Percentiles rank a stretch among this genome's conserved stretches.
phyloP scores from a whole-genome alignment of 1,140 invertebrate genomes.

The Euura saliciscinereae region DNA sequence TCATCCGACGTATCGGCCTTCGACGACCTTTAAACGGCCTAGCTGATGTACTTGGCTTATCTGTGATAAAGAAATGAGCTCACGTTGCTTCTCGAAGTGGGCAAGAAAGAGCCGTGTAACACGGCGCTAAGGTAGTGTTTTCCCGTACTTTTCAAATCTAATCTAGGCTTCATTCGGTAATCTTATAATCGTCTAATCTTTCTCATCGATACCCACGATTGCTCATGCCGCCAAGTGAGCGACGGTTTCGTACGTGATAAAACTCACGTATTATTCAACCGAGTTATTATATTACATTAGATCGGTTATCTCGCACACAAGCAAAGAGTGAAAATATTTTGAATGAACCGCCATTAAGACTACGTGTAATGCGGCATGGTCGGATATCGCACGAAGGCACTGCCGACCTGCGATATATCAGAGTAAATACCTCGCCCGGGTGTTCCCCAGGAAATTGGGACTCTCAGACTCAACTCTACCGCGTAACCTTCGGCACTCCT shows the following conservation, averaged over 20 bases:
- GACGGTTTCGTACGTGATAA: neutral
- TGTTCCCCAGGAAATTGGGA: constrained; percentile 45
- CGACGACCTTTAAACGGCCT: constrained; percentile 49
- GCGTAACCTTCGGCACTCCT: constrained; percentile 39
- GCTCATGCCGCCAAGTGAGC: neutral
- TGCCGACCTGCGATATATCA: constrained; percentile 44
- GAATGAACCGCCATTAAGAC: neutral
- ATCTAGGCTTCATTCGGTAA: neutral
- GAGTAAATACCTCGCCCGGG: constrained; percentile 29
- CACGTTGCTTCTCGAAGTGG: neutral
- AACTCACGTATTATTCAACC: neutral
- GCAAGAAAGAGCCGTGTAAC: neutral
- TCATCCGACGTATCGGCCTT: constrained; percentile 9
- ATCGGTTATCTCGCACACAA: too few species aligned
- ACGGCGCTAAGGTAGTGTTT: constrained; percentile 5
- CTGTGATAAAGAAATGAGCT: neutral
- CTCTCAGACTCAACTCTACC: constrained; percentile 46
- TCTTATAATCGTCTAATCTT: neutral
- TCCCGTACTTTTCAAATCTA: neutral
- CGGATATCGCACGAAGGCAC: constrained; percentile 54
- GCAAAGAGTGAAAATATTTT: too few species aligned
- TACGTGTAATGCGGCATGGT: constrained; percentile 42
- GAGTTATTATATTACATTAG: neutral
- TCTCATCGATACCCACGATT: neutral
- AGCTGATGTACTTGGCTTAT: constrained; percentile 31